Conservation (phyloP, 2,113 vertebrate genomes). For the Chascanopsetta lugubris region DNA sequence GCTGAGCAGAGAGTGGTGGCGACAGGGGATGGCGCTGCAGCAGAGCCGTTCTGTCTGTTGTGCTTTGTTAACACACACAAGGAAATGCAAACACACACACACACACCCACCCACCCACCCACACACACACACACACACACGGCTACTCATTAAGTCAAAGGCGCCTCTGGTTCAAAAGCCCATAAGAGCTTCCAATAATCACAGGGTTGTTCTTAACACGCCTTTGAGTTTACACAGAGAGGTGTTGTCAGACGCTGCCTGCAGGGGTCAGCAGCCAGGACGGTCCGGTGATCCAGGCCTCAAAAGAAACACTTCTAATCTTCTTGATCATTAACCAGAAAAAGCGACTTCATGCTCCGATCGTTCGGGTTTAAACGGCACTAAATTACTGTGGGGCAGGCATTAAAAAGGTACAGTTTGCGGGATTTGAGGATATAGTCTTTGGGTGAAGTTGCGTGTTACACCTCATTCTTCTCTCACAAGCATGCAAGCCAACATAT, state of each 20-base stretch:
- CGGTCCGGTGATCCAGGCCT: background rate
- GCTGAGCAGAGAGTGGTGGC: slow-evolving; percentile 62
- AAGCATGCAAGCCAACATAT: too few species aligned
- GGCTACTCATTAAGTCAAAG: slow-evolving; percentile 34
- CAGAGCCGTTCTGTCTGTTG: slow-evolving; percentile 67
- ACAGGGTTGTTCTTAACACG: slow-evolving; percentile 29
- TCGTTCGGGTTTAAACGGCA: too few species aligned
- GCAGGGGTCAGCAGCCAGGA: slow-evolving; percentile 1
- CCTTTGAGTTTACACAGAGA: slow-evolving; percentile 25
- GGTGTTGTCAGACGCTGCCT: slow-evolving; percentile 19
- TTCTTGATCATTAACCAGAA: background rate
- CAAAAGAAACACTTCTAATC: background rate
- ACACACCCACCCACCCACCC: background rate
- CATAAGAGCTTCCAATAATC: slow-evolving; percentile 40
- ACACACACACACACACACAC: slow-evolving; percentile 3
- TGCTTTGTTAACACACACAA: slow-evolving; percentile 19
- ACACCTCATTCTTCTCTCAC: too few species aligned
- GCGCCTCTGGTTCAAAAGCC: slow-evolving; percentile 39
- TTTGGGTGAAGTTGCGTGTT: too few species aligned
- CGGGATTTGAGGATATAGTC: too few species aligned
- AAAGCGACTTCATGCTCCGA: background rate
- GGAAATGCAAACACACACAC: background rate
- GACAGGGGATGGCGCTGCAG: slow-evolving; percentile 64
- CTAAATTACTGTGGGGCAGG: too few species aligned
- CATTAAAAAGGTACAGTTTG: too few species aligned